A percentile compares a stretch with the other conserved stretches of the same genome.
Evolutionary conservation across 2,888 invertebrate genomes (phyloP).

Genomic region (Pogonocherus hispidulus): DNA sequence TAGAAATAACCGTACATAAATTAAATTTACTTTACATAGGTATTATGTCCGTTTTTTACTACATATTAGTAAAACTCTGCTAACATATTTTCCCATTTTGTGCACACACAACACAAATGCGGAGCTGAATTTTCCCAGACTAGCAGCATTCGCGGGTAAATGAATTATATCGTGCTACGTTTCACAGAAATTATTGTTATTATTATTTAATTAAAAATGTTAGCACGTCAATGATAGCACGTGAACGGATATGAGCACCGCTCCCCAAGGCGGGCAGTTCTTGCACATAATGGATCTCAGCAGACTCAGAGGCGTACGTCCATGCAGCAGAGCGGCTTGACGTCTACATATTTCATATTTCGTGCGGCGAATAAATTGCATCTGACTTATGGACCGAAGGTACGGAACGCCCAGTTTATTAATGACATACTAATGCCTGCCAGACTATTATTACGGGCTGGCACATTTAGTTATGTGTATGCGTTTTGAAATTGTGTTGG

Average conservation of each 20-base stretch:
- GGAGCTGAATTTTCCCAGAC: too few species aligned
- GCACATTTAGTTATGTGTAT: slow-evolving; percentile 45
- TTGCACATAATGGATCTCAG: slow-evolving; percentile 43
- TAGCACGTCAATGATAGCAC: slow-evolving; percentile 53
- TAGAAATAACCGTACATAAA: too few species aligned
- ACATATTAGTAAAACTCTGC: too few species aligned
- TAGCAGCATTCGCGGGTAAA: neutral
- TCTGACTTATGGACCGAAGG: slow-evolving; percentile 48
- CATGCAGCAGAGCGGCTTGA: slow-evolving; percentile 39
- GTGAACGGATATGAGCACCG: slow-evolving; percentile 59
- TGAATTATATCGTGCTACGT: neutral
- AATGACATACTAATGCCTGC: slow-evolving; percentile 55
- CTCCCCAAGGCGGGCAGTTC: slow-evolving; percentile 44
- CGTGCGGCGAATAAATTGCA: slow-evolving; percentile 53
- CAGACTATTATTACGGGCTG: slow-evolving; percentile 52
- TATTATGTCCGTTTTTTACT: too few species aligned
- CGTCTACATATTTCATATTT: slow-evolving; percentile 52
- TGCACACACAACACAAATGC: too few species aligned
- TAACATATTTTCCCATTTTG: too few species aligned
- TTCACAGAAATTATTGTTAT: slow-evolving; percentile 3
- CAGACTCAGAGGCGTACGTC: slow-evolving; percentile 53
- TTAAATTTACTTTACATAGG: too few species aligned
- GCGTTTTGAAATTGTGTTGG: slow-evolving; percentile 30
- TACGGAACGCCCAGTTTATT: slow-evolving; percentile 51
- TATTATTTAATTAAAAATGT: slow-evolving; percentile 12